Evolutionary conservation across 2,113 vertebrate species (phyloP).

Genomic region (Crypturellus undulatus): DNA sequence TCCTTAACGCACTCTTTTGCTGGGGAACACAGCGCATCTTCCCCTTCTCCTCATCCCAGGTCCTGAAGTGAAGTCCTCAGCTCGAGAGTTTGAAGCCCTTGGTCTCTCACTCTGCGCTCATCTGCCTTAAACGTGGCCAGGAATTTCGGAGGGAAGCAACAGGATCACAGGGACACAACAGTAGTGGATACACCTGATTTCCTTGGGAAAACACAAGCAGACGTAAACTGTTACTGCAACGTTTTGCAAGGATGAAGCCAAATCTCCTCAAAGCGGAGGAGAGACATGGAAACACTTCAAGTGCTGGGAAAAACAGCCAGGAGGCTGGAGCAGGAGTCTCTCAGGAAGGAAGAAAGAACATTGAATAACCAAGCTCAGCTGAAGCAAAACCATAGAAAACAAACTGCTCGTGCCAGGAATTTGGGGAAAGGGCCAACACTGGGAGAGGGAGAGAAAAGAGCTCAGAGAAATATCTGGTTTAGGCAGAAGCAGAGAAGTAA

Average conservation of each 20-base stretch:
- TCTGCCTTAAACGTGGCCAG: neutral
- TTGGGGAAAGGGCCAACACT: neutral
- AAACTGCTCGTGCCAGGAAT: neutral
- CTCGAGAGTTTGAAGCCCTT: neutral
- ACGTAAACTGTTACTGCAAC: neutral
- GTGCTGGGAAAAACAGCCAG: constrained; percentile 6
- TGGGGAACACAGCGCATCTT: neutral
- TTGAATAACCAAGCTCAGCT: constrained; percentile 7
- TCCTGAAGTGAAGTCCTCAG: neutral
- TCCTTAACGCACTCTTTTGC: neutral
- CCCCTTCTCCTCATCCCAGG: neutral
- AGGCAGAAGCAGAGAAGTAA: neutral
- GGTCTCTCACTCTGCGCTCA: neutral
- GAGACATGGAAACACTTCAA: neutral
- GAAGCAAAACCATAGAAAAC: constrained; percentile 48
- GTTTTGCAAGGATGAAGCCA: neutral
- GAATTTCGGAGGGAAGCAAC: neutral
- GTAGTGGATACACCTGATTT: neutral
- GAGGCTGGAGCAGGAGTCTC: neutral
- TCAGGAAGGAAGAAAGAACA: neutral
- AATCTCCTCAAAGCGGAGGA: neutral
- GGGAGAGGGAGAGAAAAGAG: neutral
- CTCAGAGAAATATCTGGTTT: neutral
- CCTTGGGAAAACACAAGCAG: neutral
- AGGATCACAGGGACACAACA: rapidly evolving